Percentiles rank a stretch among this genome's conserved stretches.
Conservation (phyloP, 2,888 invertebrate genomes). For the Acleris laterana region DNA sequence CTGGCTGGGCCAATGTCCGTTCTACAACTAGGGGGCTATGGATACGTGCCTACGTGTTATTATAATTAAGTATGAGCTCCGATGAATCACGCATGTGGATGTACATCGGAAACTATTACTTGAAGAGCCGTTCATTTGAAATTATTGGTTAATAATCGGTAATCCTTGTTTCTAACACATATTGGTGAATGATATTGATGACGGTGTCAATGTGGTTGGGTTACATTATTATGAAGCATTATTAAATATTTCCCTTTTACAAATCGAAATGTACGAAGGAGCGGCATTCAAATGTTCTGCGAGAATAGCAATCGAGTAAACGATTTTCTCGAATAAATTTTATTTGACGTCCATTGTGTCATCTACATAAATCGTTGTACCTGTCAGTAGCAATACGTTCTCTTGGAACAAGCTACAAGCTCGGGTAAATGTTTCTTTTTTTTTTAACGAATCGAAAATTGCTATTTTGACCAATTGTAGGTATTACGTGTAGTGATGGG, state of each 20-base stretch:
- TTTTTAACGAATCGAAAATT: too few species aligned
- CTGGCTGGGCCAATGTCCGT: conserved; percentile 34
- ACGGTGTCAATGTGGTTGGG: too few species aligned
- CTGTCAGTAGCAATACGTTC: background rate
- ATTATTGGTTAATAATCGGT: background rate
- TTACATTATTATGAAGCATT: too few species aligned
- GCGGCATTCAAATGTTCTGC: too few species aligned
- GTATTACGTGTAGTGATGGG: too few species aligned
- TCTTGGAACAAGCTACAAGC: too few species aligned
- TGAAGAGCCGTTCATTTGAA: conserved; percentile 13
- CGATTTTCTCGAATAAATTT: background rate
- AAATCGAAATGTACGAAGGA: too few species aligned
- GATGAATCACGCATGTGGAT: conserved; percentile 46
- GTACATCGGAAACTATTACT: conserved; percentile 22
- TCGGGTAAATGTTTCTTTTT: too few species aligned
- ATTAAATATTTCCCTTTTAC: too few species aligned
- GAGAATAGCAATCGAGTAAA: background rate
- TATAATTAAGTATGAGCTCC: conserved; percentile 37
- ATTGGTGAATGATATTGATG: too few species aligned
- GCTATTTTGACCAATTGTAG: too few species aligned
- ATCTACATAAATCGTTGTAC: background rate
- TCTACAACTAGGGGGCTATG: conserved; percentile 21
- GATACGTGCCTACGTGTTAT: conserved; percentile 34
- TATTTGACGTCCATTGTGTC: background rate
- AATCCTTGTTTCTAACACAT: too few species aligned